A percentile compares a stretch with the other conserved stretches of the same genome.
These are phyloP conservation scores for Chloroclystis v-ata DNA, from an alignment of 2,888 invertebrate genomes.

Conservation along the genomic window DNA sequence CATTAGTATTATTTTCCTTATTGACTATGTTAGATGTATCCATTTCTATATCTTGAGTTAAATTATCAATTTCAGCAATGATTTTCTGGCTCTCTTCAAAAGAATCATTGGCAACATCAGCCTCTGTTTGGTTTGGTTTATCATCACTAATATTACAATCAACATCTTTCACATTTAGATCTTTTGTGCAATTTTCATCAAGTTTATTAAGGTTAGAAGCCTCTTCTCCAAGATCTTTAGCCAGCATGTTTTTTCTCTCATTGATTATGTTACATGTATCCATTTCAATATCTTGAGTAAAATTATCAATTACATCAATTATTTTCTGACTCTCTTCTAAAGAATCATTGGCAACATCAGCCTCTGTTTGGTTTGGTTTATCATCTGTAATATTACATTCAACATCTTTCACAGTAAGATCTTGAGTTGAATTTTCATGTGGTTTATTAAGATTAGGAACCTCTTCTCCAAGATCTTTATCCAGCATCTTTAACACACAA, in stretches of 20 bases:
- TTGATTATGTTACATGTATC: background rate
- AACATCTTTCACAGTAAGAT: too few species aligned
- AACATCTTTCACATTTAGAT: too few species aligned
- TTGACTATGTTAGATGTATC: background rate
- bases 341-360: background rate
- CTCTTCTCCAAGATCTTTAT: background rate
- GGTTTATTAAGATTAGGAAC: background rate
- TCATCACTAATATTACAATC: too few species aligned
- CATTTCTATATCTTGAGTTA: constrained; percentile 2
- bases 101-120: background rate
- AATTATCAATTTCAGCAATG: constrained; percentile 2
- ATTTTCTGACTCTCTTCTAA: constrained; percentile 3
- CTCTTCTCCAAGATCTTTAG: background rate
- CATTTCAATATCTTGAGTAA: constrained; percentile 2
- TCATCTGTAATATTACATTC: too few species aligned
- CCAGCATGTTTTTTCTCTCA: background rate
- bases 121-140: too few species aligned
- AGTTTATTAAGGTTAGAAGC: background rate
- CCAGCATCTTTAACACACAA: background rate
- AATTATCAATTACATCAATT: constrained; percentile 1
- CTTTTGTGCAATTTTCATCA: background rate
- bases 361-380: too few species aligned
- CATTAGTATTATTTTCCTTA: background rate
- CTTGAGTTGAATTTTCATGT: background rate
- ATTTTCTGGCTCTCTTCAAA: constrained; percentile 3